Base-by-base conservation (phyloP, 2,888 invertebrate genomes). In the Drosophila infuscata region DNA sequence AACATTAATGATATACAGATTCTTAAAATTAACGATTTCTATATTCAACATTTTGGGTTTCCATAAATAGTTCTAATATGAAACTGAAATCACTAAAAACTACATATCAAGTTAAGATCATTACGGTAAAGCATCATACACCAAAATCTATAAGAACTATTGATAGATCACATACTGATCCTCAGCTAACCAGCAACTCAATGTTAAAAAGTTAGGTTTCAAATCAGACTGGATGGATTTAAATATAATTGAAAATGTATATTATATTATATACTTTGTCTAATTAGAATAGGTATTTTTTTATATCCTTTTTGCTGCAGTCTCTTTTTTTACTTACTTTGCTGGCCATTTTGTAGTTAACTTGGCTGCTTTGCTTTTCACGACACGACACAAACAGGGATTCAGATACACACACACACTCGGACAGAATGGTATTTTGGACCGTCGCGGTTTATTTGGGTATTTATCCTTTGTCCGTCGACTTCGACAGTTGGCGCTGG, bases 271-370 rank as follows among this genome's bases (percentile, higher is more conserved):
- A 25, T 46, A 12, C 2, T 46, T 25, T 15, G 46, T 20, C 43
- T 11, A 20, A 8, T 25, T 2, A 15, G 46, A 46, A 46, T 46
- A 7, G 0, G 49, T 25, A 25, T 36, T 12, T 11, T 25, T 43
- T 56, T 11, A 30, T 11, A 46, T 46, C 51, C 35, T 29, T 49
- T 17, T 25, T 9, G 33, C 43, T 15, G 32, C 17, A 33, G 17
- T 32, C 8, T 53, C 32, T 54, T 3, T 20, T 15, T 53, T 53
- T 20, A 91, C 91, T 92, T 91, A 91, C 91, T 89, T 90, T 88
- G 74, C 70, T 83, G 74, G 91, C 85, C 92, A 91, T 92, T 79
- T 59, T 74, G 51, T 59, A 38, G 49, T 52, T 61, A 25, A 56
- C 29, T 70, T 56, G 58, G 9, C 17, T 70, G 33, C 52, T 66